These are phyloP conservation scores for Drosophila aff. DNA, from an alignment of 1,140 invertebrate genomes.

Conservation along the genomic window DNA sequence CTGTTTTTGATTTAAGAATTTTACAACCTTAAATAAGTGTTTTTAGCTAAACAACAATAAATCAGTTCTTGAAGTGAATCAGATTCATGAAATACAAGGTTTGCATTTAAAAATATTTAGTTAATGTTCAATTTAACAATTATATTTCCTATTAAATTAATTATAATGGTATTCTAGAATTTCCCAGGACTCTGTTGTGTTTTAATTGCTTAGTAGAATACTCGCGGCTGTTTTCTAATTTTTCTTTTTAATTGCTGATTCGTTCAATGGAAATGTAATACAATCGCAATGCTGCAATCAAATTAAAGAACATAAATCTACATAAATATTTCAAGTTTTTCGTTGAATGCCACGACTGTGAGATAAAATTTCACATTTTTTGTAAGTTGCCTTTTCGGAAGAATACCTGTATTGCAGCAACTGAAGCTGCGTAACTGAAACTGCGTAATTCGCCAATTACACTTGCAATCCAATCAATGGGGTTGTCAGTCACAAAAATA, in stretches of 20 bases:
- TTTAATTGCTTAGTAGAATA: neutral
- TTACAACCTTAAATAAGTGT: neutral
- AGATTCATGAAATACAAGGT: neutral
- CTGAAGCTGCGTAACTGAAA: conserved; percentile 6
- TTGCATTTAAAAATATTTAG: neutral
- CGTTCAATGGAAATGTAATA: neutral
- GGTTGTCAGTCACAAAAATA: conserved; percentile 10
- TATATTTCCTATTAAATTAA: neutral
- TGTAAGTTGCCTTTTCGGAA: neutral
- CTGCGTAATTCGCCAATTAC: conserved; percentile 43
- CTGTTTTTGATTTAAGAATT: neutral
- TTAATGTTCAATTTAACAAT: neutral
- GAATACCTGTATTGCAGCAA: conserved; percentile 8
- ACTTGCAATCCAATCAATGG: conserved; percentile 18
- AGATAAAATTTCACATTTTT: neutral
- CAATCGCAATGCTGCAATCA: neutral
- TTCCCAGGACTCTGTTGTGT: neutral
- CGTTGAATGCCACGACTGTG: too few relatives aligned
- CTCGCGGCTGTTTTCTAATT: neutral
- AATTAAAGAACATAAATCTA: neutral
- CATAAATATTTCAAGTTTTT: neutral
- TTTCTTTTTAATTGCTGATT: conserved; percentile 1
- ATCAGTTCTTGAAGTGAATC: neutral
- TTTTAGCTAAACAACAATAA: neutral
- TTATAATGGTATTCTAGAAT: neutral